phyloP scores from a whole-genome alignment of 2,888 invertebrate species.

The Alviniconcha strummeri region DNA sequence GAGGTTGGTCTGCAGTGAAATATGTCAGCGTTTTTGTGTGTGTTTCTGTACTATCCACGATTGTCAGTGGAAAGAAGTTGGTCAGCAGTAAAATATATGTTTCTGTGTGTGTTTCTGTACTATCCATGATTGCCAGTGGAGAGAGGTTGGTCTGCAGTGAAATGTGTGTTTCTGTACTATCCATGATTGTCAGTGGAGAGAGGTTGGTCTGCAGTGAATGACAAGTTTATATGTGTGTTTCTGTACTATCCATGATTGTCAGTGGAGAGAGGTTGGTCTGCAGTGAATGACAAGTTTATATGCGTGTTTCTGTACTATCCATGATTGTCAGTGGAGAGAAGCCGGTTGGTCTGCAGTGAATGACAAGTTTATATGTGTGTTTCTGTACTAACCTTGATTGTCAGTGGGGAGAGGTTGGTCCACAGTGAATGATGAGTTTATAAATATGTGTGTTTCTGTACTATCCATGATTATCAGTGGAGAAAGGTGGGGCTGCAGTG shows the following conservation, averaged over 20 bases:
- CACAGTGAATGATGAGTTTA: not conserved
- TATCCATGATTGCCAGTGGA: too few relatives aligned
- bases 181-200: not conserved
- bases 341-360: too few relatives aligned
- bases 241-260: not conserved
- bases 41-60: not conserved
- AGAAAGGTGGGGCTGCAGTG: constrained; percentile 43
- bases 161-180: not conserved
- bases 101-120: not conserved
- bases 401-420: not conserved
- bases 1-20: too few relatives aligned
- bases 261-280: constrained; percentile 47
- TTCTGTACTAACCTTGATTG: not conserved
- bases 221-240: not conserved
- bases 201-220: too few relatives aligned
- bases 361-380: not conserved
- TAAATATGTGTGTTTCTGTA: not conserved
- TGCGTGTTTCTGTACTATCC: not conserved
- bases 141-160: too few relatives aligned
- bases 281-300: constrained; percentile 36
- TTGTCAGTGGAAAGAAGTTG: not conserved
- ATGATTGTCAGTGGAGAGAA: too few relatives aligned
- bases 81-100: not conserved
- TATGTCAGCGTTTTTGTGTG: not conserved
- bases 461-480: constrained; percentile 38